phyloP scores from a whole-genome alignment of 2,113 vertebrate genomes.

The Ardeotis arabs region DNA sequence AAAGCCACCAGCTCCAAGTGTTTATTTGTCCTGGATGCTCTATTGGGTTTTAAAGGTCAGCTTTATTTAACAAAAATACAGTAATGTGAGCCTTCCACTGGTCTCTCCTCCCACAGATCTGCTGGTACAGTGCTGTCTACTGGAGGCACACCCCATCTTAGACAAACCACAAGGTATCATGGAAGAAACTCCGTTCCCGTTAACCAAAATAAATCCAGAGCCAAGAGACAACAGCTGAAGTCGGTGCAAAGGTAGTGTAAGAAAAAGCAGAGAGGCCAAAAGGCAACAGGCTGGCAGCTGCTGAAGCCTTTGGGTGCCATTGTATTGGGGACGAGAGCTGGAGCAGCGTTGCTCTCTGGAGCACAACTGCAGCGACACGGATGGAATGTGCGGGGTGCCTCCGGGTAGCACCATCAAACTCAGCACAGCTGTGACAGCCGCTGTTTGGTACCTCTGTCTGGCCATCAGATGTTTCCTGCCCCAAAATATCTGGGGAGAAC shows the following conservation, averaged over 20 bases:
- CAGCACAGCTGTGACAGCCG: neutral
- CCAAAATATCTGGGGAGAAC: neutral
- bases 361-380: neutral
- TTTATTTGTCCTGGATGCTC: constrained; percentile 7
- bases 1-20: neutral
- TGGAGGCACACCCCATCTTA: neutral
- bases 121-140: neutral
- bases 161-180: neutral
- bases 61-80: constrained; percentile 21
- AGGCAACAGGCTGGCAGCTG: neutral
- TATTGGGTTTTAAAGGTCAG: constrained; percentile 31
- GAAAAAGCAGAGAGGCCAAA: neutral
- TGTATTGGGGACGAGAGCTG: neutral
- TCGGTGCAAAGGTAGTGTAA: neutral
- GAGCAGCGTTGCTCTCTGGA: neutral
- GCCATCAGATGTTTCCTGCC: neutral
- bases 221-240: neutral
- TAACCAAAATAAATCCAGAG: neutral
- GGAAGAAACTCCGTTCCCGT: neutral
- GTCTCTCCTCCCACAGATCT: neutral
- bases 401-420: fast-evolving
- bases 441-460: neutral
- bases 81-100: neutral
- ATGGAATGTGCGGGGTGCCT: neutral
- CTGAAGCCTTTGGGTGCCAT: neutral